A percentile compares a stretch with the other conserved stretches of the same genome.
Conservation (phyloP, 2,888 invertebrate genomes). For the Steromphala cineraria region DNA sequence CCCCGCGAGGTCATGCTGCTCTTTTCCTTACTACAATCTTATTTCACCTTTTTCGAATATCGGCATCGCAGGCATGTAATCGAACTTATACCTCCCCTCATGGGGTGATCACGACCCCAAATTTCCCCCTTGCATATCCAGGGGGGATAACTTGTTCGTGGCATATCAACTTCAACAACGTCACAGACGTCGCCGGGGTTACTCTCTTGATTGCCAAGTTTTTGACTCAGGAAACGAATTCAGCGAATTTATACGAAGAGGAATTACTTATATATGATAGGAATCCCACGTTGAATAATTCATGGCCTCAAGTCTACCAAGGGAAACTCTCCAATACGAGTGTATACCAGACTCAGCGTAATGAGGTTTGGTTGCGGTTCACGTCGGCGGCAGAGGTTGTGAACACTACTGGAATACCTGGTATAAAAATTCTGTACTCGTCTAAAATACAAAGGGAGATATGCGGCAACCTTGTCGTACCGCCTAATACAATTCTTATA, state of each 20-base stretch:
- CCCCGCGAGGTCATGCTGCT: neutral
- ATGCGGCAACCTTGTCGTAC: neutral
- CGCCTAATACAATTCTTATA: neutral
- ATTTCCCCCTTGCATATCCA: constrained; percentile 11
- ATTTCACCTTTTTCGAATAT: neutral
- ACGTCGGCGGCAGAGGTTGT: neutral
- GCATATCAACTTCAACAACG: neutral
- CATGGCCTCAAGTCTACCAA: neutral
- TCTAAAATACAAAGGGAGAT: neutral
- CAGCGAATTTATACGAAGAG: neutral
- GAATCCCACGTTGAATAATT: neutral
- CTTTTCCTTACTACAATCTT: neutral
- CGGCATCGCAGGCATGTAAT: neutral
- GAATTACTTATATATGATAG: neutral
- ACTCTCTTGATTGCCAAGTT: neutral
- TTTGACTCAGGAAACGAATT: neutral
- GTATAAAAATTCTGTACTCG: constrained; percentile 1
- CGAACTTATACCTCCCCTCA: neutral
- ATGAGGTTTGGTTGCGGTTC: neutral
- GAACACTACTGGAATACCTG: neutral
- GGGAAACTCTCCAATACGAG: neutral
- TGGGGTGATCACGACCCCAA: neutral
- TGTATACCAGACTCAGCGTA: neutral
- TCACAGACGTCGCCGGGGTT: neutral
- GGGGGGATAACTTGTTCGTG: constrained; percentile 4